A percentile compares a stretch with the other conserved stretches of the same genome.
Evolutionary conservation across 2,797 vertebrate species (phyloP).

Genomic region (Phoxinus dragarum): DNA sequence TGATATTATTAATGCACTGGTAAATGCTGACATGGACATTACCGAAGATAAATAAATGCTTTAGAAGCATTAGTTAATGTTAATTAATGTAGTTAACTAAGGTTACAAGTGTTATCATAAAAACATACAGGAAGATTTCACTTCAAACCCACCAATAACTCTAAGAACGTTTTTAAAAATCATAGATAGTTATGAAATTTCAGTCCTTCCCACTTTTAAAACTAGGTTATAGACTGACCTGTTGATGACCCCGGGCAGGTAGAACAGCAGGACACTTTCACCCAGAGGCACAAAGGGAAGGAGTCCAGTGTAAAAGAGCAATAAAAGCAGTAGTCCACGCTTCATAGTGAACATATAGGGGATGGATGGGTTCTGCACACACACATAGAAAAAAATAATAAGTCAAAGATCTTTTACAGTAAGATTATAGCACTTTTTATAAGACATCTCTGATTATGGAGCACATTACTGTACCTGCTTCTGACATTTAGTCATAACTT

Average conservation of each 20-base stretch:
- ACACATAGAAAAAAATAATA: neutral
- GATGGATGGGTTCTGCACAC: slow-evolving; percentile 69
- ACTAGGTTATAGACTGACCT: slow-evolving; percentile 43
- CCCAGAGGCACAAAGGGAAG: slow-evolving; percentile 75
- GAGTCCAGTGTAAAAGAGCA: slow-evolving; percentile 81
- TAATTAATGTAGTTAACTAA: neutral
- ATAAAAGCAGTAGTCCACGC: slow-evolving; percentile 75
- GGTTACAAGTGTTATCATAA: neutral
- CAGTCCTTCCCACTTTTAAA: neutral
- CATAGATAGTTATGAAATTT: neutral
- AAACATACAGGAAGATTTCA: neutral
- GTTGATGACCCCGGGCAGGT: slow-evolving; percentile 80
- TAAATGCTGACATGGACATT: neutral
- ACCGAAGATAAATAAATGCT: neutral
- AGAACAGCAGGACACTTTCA: slow-evolving; percentile 81
- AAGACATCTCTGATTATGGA: neutral
- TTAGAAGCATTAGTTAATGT: neutral
- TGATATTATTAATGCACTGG: no score
- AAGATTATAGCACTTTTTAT: neutral
- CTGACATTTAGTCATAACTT: slow-evolving; percentile 78
- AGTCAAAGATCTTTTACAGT: neutral
- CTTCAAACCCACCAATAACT: neutral
- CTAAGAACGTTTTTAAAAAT: neutral
- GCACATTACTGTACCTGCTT: slow-evolving; percentile 68
- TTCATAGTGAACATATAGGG: slow-evolving; percentile 78